These are phyloP conservation scores for Apamea epomidion DNA, from an alignment of 2,888 invertebrate genomes.

Conservation along the genomic window DNA sequence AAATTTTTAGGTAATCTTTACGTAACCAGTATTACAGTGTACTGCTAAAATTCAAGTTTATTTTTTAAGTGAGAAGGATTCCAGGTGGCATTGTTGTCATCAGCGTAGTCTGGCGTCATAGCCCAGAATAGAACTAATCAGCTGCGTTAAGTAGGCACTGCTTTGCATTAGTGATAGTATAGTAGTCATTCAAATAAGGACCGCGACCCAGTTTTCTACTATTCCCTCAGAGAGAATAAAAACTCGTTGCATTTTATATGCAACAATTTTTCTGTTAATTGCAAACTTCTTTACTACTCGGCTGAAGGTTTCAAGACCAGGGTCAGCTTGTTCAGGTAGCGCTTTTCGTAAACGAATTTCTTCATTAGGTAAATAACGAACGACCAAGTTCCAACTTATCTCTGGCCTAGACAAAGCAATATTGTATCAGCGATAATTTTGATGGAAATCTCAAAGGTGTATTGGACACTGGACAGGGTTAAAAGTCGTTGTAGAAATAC, in stretches of 20 bases:
- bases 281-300: not conserved
- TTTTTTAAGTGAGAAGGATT: not conserved
- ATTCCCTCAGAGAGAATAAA: not conserved
- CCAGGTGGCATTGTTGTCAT: not conserved
- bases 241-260: not conserved
- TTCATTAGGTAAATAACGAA: too few species aligned
- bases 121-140: constrained; percentile 21
- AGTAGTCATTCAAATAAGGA: constrained; percentile 21
- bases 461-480: too few species aligned
- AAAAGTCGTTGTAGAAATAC: too few species aligned
- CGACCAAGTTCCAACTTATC: too few species aligned
- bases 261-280: not conserved
- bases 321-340: too few species aligned
- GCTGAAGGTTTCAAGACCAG: not conserved
- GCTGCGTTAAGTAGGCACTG: constrained; percentile 4
- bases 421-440: too few species aligned
- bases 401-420: too few species aligned
- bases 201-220: constrained; percentile 10
- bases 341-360: not conserved
- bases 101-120: constrained; percentile 7
- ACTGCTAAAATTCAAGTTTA: not conserved
- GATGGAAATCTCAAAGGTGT: too few species aligned
- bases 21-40: not conserved
- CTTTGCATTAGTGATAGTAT: constrained; percentile 8
- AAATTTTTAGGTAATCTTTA: too few species aligned